These are phyloP conservation scores for Polymixis flavicincta DNA, from an alignment of 2,888 invertebrate species.

Conservation along the genomic window DNA sequence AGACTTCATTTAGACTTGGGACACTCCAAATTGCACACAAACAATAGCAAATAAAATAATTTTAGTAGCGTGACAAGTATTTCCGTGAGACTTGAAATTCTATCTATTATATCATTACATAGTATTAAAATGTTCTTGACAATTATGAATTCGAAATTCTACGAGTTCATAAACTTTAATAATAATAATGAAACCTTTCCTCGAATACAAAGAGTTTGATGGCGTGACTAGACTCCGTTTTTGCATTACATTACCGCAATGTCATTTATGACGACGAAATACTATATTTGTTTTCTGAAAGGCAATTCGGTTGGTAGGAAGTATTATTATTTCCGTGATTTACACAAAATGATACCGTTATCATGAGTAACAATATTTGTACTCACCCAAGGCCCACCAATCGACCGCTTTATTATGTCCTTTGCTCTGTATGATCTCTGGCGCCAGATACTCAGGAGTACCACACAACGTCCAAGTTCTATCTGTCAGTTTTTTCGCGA, in stretches of 20 bases:
- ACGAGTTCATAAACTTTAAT: conserved; percentile 9
- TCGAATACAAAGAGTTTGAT: conserved; percentile 58
- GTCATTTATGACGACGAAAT: conserved; percentile 62
- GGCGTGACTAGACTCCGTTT: conserved; percentile 64
- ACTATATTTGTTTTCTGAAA: conserved; percentile 60
- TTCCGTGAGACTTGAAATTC: conserved; percentile 12
- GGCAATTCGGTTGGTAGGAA: conserved; percentile 49
- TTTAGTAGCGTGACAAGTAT: conserved; percentile 14
- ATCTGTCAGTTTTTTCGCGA: conserved; percentile 98
- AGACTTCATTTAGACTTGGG: conserved; percentile 13
- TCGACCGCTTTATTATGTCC: conserved; percentile 99
- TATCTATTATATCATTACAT: conserved; percentile 17
- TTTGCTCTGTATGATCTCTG: conserved; percentile 99
- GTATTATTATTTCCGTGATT: conserved; percentile 48
- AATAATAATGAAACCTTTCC: conserved; percentile 42
- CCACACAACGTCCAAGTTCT: conserved; percentile 99
- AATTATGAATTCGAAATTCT: conserved; percentile 18
- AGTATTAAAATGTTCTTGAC: conserved; percentile 27
- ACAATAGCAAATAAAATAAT: conserved; percentile 16
- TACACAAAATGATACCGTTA: conserved; percentile 34
- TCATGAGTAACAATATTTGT: conserved; percentile 18
- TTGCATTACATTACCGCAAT: conserved; percentile 52
- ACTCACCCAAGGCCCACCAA: conserved; percentile 98
- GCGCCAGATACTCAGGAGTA: conserved; percentile 99
- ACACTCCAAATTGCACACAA: conserved; percentile 6